Base-by-base conservation (phyloP, 92 coral and sea anemone species). In the Porites evermanni region DNA sequence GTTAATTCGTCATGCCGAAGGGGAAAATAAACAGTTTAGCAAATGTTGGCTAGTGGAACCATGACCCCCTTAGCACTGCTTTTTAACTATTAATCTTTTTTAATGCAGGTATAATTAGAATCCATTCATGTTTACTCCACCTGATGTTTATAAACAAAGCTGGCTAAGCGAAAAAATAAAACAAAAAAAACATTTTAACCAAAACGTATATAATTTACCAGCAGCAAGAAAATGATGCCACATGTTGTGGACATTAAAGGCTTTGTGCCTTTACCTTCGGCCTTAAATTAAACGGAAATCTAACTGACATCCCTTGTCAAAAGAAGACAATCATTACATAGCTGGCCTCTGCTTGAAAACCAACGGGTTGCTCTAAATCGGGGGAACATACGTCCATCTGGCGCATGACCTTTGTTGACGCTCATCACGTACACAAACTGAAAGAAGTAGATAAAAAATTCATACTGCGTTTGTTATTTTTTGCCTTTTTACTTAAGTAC, bases 111-210 rank as follows among this genome's bases (percentile, higher is more conserved):
- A 54, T 24, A 26, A 80, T 67, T 29, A 23, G 16, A 38, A 60
- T 16, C 78, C 21, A 12, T 74, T 8, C 66, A 59, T 83, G 73
- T 74, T 83, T 83, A 23, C 53, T 74, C 21, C 78, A 74, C 79
- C 87, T 73, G 87, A 83, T 44, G 9, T 19, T 24, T 74, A 74
- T 64, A 83, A 74, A 83, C 74, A 83, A 83, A 83, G 87, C 87
- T 83, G 87, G 24, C 54, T 83, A 47, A 38, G 21, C 71, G 52
- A 59, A 58, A 38, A 38, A 38, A 38, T 38, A 38, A 38, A 38
- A 38, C 47, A 38, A 38, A 38, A 38, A 29, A 38, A 38, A 38
- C 47, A 38, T 38, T 38, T 38, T 38, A 38, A 38, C 47, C 56
- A 71, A 70, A 81, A 29, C 60, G 20, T 32, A 5, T 44, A 4